Base-by-base conservation (phyloP, 2,113 vertebrate species). In the Coracopsis vasa region DNA sequence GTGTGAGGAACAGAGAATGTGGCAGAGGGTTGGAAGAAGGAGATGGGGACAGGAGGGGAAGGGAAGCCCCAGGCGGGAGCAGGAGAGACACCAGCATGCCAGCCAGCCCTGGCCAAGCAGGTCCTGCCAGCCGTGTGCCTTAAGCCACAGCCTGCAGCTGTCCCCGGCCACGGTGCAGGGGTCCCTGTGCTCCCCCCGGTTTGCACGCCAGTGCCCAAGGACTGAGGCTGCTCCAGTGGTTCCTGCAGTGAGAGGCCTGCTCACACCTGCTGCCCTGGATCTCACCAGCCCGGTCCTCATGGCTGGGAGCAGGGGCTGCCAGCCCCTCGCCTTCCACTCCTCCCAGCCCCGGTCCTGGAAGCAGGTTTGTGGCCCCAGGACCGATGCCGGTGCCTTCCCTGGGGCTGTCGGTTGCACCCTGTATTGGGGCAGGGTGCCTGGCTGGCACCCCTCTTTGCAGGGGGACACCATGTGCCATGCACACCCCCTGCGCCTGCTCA, bases 111-210 rank as follows among this genome's bases (percentile, higher is more conserved):
- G 69, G 78, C 61, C 47, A 24, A 1, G 2, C 0, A 2, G 84
- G 51, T 87, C 42, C 69, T 3, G 21, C 37, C 85, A 94, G 87
- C 94, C 20, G 39, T 74, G 92, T 96, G 96, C 96, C 96, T 97
- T 96, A 97, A 1, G 10, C 56, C 2, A 10, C 84, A 94, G 80
- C 65, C 60, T 65, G 45, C 54, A 89, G 86, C 94, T 92, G 67
- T 72, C 80, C 56, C 80, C 3, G 9, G 95, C 73, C 78, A 85
- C 4, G 24, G 88, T 7, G 2, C 7, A 2, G 81, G 92, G 72
- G 64, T 80, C 41, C 64, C 70, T 27, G 41, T 6, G 7, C 60
- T 82, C 41, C 41, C 20, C 45, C 16, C 1, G 1, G 58, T 86
- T 91, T 64, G 73, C 56, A 65, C 13, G 28, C 77, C 92, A 71